These are phyloP conservation scores for Chymomyza costata DNA, from an alignment of 1,140 invertebrate genomes.

Conservation along the genomic window DNA sequence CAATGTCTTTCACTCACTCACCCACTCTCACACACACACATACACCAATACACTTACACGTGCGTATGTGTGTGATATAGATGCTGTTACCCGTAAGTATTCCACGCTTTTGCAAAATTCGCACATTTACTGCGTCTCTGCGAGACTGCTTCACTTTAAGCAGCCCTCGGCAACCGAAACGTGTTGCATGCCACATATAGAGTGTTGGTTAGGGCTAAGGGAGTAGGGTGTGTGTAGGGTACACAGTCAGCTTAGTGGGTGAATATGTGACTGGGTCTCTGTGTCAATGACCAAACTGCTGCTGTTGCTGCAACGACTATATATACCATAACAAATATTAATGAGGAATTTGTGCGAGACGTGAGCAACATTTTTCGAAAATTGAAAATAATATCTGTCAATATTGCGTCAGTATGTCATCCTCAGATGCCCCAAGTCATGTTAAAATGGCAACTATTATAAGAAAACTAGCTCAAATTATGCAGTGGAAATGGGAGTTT, in stretches of 20 bases:
- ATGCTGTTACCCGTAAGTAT: constrained; percentile 46
- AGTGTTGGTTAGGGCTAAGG: no score
- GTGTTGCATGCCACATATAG: constrained; percentile 39
- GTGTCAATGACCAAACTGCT: constrained; percentile 44
- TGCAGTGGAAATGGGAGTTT: no score
- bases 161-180: constrained; percentile 1
- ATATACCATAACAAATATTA: constrained; percentile 69
- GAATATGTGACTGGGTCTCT: no score
- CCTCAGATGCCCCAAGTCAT: constrained; percentile 20
- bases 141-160: neutral
- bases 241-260: no score
- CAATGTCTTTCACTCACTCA: constrained; percentile 39
- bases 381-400: constrained; percentile 54
- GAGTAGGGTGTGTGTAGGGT: no score
- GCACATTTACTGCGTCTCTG: constrained; percentile 31
- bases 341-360: constrained; percentile 45
- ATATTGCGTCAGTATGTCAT: constrained; percentile 2
- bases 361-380: constrained; percentile 44
- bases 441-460: constrained; percentile 1
- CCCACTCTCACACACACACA: constrained; percentile 42
- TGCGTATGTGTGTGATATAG: no score
- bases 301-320: constrained; percentile 19
- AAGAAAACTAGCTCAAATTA: no score
- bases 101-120: constrained; percentile 60
- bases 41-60: no score